Conservation (phyloP, 2,797 vertebrate genomes). For the Trichosurus vulpecula region DNA sequence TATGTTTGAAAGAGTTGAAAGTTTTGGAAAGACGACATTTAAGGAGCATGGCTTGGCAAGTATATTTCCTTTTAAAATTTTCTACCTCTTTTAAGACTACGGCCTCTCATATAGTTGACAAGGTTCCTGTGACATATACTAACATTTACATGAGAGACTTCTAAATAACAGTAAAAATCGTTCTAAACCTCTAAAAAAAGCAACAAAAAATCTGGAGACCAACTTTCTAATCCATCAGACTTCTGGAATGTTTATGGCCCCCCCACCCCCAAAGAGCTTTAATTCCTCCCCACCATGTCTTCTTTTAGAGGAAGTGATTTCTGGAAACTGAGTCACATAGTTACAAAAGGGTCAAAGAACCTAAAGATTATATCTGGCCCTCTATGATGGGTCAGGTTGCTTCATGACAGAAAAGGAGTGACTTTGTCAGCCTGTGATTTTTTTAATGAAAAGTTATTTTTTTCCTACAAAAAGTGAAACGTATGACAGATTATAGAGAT, state of each 20-base stretch:
- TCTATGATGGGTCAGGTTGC: neutral
- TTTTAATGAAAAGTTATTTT: neutral
- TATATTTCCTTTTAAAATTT: conserved; percentile 53
- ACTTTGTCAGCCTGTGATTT: neutral
- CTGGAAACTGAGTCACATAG: neutral
- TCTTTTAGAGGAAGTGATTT: neutral
- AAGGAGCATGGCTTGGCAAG: neutral
- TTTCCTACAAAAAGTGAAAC: neutral
- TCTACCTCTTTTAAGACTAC: conserved; percentile 42
- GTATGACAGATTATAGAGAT: neutral
- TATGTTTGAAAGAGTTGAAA: neutral
- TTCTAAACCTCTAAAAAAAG: neutral
- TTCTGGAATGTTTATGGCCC: neutral
- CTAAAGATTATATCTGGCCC: neutral
- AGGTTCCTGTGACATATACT: neutral
- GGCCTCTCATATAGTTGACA: neutral
- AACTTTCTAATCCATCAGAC: conserved; percentile 13
- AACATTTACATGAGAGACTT: conserved; percentile 24
- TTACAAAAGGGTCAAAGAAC: neutral
- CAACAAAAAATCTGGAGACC: neutral
- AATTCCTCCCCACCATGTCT: neutral
- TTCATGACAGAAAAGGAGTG: neutral
- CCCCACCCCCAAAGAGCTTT: neutral
- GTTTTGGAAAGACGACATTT: neutral
- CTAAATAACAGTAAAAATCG: conserved; percentile 18